Evolutionary conservation across 2,113 vertebrate genomes (phyloP).

Genomic region (Theristicus caerulescens): DNA sequence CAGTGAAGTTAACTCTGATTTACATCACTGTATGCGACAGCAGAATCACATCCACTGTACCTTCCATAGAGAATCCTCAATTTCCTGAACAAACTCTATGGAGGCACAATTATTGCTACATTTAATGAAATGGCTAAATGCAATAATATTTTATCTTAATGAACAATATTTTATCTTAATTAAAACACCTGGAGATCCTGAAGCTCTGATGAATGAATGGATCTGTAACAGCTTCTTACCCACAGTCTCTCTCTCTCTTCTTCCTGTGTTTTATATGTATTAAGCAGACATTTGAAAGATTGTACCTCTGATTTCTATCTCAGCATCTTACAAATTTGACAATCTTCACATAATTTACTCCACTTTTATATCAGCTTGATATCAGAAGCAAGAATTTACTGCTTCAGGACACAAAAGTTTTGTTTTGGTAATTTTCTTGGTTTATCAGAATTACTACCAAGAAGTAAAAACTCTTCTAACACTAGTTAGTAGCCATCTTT

Average conservation of each 20-base stretch:
- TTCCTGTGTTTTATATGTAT: background rate
- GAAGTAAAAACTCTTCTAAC: background rate
- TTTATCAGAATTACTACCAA: background rate
- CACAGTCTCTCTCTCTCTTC: background rate
- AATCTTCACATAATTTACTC: background rate
- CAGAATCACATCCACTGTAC: background rate
- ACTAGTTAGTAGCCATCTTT: background rate
- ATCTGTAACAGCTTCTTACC: background rate
- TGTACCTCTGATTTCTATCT: background rate
- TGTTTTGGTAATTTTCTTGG: background rate
- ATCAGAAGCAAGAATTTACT: background rate
- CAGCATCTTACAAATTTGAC: background rate
- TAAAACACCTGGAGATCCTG: background rate
- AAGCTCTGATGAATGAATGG: background rate
- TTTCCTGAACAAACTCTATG: background rate
- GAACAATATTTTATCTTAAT: background rate
- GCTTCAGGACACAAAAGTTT: background rate
- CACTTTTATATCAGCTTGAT: background rate
- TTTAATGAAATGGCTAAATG: background rate
- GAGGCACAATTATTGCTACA: background rate
- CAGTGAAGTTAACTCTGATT: background rate
- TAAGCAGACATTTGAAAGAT: background rate
- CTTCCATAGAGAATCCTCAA: background rate
- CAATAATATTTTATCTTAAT: background rate
- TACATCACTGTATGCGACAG: background rate